Conservation (phyloP, 2,888 invertebrate genomes). For the Heteropelma amictum region DNA sequence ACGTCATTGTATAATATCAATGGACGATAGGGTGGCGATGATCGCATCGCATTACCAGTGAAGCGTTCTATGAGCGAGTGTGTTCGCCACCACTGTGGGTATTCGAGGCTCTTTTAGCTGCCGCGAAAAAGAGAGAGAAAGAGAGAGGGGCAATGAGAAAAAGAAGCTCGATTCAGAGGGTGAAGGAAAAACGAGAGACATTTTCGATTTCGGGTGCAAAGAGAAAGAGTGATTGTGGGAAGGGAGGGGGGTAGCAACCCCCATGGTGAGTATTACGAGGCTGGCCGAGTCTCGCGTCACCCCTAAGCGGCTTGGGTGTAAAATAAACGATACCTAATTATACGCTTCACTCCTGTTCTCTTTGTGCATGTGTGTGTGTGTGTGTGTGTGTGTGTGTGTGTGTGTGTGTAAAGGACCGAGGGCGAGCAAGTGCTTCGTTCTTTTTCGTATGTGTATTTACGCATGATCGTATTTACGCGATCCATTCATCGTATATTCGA, state of each 20-base stretch:
- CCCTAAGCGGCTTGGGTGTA: conserved; percentile 69
- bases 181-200: not conserved
- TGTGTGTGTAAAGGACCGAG: conserved; percentile 54
- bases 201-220: conserved; percentile 1
- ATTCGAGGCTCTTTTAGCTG: conserved; percentile 44
- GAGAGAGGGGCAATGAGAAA: too few species aligned
- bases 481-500: conserved; percentile 1
- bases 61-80: conserved; percentile 75
- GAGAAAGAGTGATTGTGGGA: conserved; percentile 8
- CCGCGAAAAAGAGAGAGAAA: conserved; percentile 7
- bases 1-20: conserved; percentile 69
- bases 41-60: conserved; percentile 75
- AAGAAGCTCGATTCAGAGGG: conserved; percentile 18
- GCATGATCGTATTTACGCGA: conserved; percentile 62
- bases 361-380: not conserved
- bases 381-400: not conserved
- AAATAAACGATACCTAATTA: conserved; percentile 77
- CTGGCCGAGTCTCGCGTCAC: conserved; percentile 56
- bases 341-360: conserved; percentile 66
- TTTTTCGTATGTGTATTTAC: conserved; percentile 23
- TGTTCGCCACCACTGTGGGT: conserved; percentile 63
- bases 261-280: conserved; percentile 53
- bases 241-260: conserved; percentile 35
- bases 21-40: conserved; percentile 72
- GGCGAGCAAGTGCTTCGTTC: conserved; percentile 67